Evolutionary conservation across 1,140 invertebrate genomes (phyloP), one percentile per base, ranked within the genome.

Genomic region (Kradibia gibbosae): DNA sequence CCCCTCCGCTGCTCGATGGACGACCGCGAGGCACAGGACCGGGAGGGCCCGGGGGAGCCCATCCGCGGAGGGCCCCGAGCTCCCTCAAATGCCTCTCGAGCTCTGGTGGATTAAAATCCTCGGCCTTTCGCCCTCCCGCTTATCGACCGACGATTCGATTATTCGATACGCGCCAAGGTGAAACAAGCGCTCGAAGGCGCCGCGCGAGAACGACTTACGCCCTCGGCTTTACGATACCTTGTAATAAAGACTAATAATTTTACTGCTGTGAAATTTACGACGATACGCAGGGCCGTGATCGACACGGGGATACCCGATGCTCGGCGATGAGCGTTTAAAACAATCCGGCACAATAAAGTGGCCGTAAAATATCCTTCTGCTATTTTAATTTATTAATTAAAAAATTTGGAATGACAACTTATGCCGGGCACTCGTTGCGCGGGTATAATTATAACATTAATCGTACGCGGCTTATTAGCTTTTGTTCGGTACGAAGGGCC

Each of bases 391-490:
- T 45, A 31, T 50, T 45, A 45, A 73, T 73, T 73, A 25, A 48
- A 71, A 39, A 71, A 10, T 45, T 71, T 22, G 8, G 11, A 13
- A 71, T 4, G 60, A 4, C 25, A 39, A 34, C 4, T 36, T 7
- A 67, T 39, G 2, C 3, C 1, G 15, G 7, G 0, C 22, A 25
- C 67, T 45, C 22, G 39, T 25, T 45, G 39, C 34, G n/a, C n/a
- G n/a, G n/a, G n/a, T n/a, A 31, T 72, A 72, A 28, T 48, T 72
- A 73, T 53, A 20, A 73, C 36, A 53, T 73, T 73, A 17, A 55
- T 36, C 28, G 45, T 25, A 72, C 34, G n/a, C n/a, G 5, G 67
- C 48, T 48, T 71, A 48, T 71, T 45, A 71, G 39, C 10, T 71
- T 50, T 20, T 20, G 25, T 1, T 50, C 45, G 8, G 7, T 31